A percentile compares a stretch with the other conserved stretches of the same genome.
Conservation (phyloP, 2,797 vertebrate genomes). For the Notoglanidium macrostoma region DNA sequence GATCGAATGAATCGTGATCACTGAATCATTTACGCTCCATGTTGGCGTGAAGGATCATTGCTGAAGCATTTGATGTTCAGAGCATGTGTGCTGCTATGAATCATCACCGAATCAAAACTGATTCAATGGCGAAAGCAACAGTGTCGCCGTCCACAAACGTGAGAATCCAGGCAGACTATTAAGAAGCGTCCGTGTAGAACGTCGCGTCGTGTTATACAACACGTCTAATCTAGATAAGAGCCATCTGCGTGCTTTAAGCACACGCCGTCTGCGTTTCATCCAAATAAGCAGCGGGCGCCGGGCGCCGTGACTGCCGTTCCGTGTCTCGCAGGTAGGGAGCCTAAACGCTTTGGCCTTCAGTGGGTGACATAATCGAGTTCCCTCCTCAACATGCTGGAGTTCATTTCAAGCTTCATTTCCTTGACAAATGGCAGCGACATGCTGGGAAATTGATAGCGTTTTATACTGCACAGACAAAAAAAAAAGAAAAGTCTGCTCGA, state of each 20-base stretch:
- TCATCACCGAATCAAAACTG: not conserved
- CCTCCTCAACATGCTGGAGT: conserved; percentile 8
- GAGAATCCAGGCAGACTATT: too few species aligned
- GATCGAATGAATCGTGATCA: not conserved
- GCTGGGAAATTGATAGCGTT: conserved; percentile 28
- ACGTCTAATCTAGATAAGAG: not conserved
- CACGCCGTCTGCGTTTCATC: not conserved
- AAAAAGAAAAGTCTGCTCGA: not conserved
- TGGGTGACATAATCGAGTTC: conserved; percentile 24
- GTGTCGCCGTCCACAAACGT: too few species aligned
- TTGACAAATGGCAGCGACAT: conserved; percentile 33
- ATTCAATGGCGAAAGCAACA: too few species aligned
- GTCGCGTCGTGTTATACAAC: not conserved
- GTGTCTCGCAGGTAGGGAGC: not conserved
- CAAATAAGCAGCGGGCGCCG: too few species aligned
- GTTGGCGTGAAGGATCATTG: too few species aligned
- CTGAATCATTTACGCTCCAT: not conserved
- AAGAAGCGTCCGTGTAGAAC: not conserved
- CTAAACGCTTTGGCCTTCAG: conserved; percentile 17
- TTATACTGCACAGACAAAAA: not conserved
- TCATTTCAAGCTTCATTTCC: conserved; percentile 54
- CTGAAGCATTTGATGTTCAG: not conserved
- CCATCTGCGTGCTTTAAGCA: not conserved
- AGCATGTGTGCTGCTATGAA: not conserved
- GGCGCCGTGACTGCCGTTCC: not conserved